phyloP scores from a whole-genome alignment of 2,113 vertebrate species.

The Leucopsar rothschildi region DNA sequence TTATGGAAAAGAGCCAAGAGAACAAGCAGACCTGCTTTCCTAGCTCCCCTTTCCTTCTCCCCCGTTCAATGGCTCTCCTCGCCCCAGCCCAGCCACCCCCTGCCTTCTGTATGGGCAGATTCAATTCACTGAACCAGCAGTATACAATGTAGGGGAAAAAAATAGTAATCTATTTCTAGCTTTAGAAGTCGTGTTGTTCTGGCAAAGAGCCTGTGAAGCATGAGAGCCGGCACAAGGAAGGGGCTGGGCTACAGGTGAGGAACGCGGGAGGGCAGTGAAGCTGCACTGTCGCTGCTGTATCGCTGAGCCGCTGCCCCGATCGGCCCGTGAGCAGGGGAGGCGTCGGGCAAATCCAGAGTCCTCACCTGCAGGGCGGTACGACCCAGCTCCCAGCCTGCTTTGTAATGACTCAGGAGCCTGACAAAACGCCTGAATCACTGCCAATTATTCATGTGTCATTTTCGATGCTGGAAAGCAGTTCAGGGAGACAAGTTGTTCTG shows the following conservation, averaged over 20 bases:
- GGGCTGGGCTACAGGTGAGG: neutral
- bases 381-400: neutral
- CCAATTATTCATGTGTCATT: neutral
- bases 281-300: fast-evolving
- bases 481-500: neutral
- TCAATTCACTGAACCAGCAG: neutral
- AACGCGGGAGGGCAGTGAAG: fast-evolving
- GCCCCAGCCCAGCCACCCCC: neutral
- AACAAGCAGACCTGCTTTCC: neutral
- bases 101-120: neutral
- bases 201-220: neutral
- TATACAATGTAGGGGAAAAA: fast-evolving
- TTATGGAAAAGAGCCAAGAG: neutral
- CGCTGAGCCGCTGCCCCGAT: neutral
- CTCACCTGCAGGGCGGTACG: fast-evolving
- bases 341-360: neutral
- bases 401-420: neutral
- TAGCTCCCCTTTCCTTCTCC: neutral
- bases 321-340: fast-evolving
- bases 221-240: neutral
- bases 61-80: fast-evolving
- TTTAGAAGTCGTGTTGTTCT: neutral
- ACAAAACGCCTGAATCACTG: neutral
- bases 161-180: neutral
- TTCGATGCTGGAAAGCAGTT: neutral